Conservation (phyloP, 2,797 vertebrate genomes). For the Simalia tracyae region DNA sequence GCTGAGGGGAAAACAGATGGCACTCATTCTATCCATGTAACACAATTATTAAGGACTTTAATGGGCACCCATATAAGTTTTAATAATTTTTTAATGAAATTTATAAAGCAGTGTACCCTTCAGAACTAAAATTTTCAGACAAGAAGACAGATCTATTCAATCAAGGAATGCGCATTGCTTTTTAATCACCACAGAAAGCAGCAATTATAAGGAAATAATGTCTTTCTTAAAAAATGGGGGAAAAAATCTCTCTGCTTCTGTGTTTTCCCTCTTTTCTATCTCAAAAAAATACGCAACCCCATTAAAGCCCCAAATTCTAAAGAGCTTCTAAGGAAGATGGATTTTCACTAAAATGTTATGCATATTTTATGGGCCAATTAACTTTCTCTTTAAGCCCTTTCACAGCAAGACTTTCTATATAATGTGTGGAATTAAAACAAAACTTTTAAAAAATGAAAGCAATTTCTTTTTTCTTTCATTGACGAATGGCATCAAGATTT, state of each 20-base stretch:
- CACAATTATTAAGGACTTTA: slow-evolving; percentile 7
- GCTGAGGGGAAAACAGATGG: slow-evolving; percentile 14
- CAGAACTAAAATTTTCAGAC: slow-evolving; percentile 26
- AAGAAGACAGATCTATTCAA: slow-evolving; percentile 6
- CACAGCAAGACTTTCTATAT: rapidly evolving
- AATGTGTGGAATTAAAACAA: background rate
- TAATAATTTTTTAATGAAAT: slow-evolving; percentile 27
- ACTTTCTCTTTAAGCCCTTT: slow-evolving; percentile 1
- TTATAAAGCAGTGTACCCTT: background rate
- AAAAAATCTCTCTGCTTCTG: background rate
- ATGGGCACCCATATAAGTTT: background rate
- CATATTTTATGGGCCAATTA: slow-evolving; percentile 36
- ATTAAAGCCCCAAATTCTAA: background rate
- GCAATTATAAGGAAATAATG: slow-evolving; percentile 16
- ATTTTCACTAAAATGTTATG: slow-evolving; percentile 18
- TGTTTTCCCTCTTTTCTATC: background rate
- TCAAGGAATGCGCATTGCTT: slow-evolving; percentile 23
- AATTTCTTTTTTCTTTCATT: background rate
- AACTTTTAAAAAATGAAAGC: background rate
- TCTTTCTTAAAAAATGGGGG: background rate
- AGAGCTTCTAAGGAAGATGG: background rate
- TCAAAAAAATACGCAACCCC: background rate
- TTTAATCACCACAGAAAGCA: slow-evolving; percentile 20
- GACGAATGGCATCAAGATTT: background rate
- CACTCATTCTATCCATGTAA: background rate